Evolutionary conservation across 1,140 invertebrate genomes (phyloP), one percentile per base, ranked within the genome.

Genomic region (Tyrophagus putrescentiae): DNA sequence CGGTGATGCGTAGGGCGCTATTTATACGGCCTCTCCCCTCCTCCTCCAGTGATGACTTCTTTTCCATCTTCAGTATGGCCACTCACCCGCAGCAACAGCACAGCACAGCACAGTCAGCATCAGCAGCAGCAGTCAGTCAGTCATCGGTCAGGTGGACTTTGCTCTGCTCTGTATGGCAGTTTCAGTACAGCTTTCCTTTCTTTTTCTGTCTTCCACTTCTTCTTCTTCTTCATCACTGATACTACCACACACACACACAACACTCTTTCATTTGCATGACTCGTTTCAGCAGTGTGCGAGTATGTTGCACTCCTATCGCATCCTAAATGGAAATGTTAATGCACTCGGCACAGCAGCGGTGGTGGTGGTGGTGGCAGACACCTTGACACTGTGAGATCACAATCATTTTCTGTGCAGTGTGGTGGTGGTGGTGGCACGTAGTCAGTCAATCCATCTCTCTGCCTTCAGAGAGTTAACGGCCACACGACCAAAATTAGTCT

Each of bases 351-450:
- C 13, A 13, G 13, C 21, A 13, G 36, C 21, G 21, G 13, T 39
- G 36, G 9, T 48, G 45, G 21, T 7, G 21, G 45, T 25, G 23
- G 45, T 7, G 9, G 45, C 45, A 21, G 45, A 48, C 45, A 48
- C 45, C 45, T 48, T 48, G 45, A 48, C 45, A 48, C 45, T 48
- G 45, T 48, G 45, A 48, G 45, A 48, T 48, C n/a, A 48, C 18
- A 48, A 48, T 48, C 45, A 21, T 21, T 29, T 21, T 13, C 13
- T 13, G 36, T 39, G 36, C 36, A 39, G 21, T 21, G 36, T 13
- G 36, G 36, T 39, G 36, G 36, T n/a, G n/a, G n/a, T n/a, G n/a
- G n/a, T n/a, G n/a, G n/a, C n/a, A n/a, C n/a, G n/a, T n/a, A n/a
- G n/a, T n/a, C n/a, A n/a, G n/a, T n/a, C n/a, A n/a, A n/a, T n/a